These are phyloP conservation scores for Leucania comma DNA, from an alignment of 2,888 invertebrate species.

Conservation along the genomic window DNA sequence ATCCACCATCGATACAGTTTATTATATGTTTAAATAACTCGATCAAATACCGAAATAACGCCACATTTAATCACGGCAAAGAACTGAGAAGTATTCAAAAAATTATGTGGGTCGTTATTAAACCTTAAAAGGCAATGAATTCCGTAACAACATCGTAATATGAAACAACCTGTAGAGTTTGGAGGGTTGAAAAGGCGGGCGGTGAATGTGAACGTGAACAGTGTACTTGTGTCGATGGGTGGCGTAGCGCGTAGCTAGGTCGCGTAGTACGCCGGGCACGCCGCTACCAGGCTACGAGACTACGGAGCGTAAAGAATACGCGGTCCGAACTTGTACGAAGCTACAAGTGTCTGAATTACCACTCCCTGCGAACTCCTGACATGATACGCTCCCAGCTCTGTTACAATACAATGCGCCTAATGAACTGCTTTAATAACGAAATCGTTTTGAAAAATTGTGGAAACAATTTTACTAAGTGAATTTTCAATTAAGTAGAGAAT, in stretches of 20 bases:
- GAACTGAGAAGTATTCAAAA: conserved; percentile 46
- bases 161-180: conserved; percentile 54
- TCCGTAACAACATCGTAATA: conserved; percentile 55
- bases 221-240: conserved; percentile 23
- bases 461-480: neutral
- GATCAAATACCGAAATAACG: neutral
- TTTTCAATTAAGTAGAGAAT: neutral
- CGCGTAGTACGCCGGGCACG: conserved; percentile 28
- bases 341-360: conserved; percentile 61
- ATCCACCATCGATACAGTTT: neutral
- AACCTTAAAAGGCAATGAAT: conserved; percentile 58
- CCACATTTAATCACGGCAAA: conserved; percentile 6
- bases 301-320: conserved; percentile 41
- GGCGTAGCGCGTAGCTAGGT: conserved; percentile 42
- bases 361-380: conserved; percentile 13
- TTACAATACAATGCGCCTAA: conserved; percentile 25
- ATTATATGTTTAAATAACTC: neutral
- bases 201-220: conserved; percentile 24
- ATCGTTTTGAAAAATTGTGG: conserved; percentile 1
- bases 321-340: conserved; percentile 34
- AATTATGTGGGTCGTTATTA: conserved; percentile 47
- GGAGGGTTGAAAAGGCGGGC: conserved; percentile 29
- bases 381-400: conserved; percentile 30
- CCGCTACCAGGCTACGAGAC: conserved; percentile 16
- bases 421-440: conserved; percentile 21